These are phyloP conservation scores for Cordilura impudica DNA, from an alignment of 2,888 invertebrate genomes.

Conservation along the genomic window DNA sequence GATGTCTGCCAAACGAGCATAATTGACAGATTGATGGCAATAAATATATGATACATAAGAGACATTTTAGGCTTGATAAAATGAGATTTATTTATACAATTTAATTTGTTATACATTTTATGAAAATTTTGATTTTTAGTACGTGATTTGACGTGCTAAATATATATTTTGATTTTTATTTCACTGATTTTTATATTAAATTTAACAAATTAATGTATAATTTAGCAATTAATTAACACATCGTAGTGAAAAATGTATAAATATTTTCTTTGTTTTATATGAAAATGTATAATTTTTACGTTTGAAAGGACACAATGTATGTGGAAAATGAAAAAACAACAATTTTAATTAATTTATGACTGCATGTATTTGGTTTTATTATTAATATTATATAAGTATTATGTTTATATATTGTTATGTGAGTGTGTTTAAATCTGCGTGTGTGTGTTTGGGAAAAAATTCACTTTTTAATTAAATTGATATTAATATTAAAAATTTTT, in stretches of 20 bases:
- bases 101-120: slow-evolving; percentile 8
- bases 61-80: neutral
- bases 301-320: neutral
- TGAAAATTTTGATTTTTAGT: neutral
- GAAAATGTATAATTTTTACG: neutral
- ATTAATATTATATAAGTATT: neutral
- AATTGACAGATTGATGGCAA: slow-evolving; percentile 39
- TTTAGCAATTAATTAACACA: slow-evolving; percentile 17
- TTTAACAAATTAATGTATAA: neutral
- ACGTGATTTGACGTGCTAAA: neutral
- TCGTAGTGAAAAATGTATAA: neutral
- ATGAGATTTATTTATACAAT: neutral
- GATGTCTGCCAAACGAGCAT: slow-evolving; percentile 20
- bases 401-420: neutral
- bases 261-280: neutral
- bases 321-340: too few species aligned
- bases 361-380: slow-evolving; percentile 5
- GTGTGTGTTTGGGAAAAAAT: neutral
- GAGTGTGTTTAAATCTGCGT: neutral
- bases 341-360: slow-evolving; percentile 11
- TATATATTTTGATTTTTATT: too few species aligned
- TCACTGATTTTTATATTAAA: neutral
- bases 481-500: slow-evolving; percentile 6
- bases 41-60: slow-evolving; percentile 38
- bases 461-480: slow-evolving; percentile 26